Evolutionary conservation across 2,888 invertebrate genomes (phyloP), one percentile per base, ranked within the genome.

Genomic region (Eustalomyia histrio): DNA sequence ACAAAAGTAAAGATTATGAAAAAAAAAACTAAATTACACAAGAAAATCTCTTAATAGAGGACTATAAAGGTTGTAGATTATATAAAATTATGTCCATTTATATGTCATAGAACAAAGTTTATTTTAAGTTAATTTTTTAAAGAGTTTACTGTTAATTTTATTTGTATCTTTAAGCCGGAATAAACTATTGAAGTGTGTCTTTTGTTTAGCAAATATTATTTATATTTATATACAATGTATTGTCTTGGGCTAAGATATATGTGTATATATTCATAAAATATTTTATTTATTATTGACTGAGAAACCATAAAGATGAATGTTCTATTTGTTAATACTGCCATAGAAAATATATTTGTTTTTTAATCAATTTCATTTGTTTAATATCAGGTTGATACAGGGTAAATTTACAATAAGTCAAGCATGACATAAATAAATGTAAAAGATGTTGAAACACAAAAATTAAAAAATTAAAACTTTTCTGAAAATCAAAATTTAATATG

Each of bases 391-490:
- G 63, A 63, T 10, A 55, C 55, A 61, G 68, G 76, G 61, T 69
- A 69, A 69, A 52, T 21, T 47, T 50, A 29, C 17, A 76, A 63
- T 33, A 76, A 76, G 68, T 69, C 76, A 76, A 63, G 68, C 76
- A 69, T 63, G 68, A 76, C 63, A 76, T 76, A 14, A 17, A 76
- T 76, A 68, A 61, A 63, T 35, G n/a, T n/a, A n/a, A n/a, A n/a
- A n/a, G n/a, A n/a, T n/a, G n/a, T n/a, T n/a, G n/a, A n/a, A n/a
- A n/a, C n/a, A n/a, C n/a, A n/a, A n/a, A n/a, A n/a, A n/a, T n/a
- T n/a, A n/a, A n/a, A n/a, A n/a, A n/a, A n/a, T n/a, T n/a, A n/a
- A n/a, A n/a, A n/a, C n/a, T n/a, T n/a, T n/a, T n/a, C n/a, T n/a
- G n/a, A n/a, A n/a, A n/a, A n/a, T n/a, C n/a, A n/a, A n/a, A n/a